These are phyloP conservation scores for Microplitis deprimator DNA, from an alignment of 2,888 invertebrate species.

Conservation along the genomic window DNA sequence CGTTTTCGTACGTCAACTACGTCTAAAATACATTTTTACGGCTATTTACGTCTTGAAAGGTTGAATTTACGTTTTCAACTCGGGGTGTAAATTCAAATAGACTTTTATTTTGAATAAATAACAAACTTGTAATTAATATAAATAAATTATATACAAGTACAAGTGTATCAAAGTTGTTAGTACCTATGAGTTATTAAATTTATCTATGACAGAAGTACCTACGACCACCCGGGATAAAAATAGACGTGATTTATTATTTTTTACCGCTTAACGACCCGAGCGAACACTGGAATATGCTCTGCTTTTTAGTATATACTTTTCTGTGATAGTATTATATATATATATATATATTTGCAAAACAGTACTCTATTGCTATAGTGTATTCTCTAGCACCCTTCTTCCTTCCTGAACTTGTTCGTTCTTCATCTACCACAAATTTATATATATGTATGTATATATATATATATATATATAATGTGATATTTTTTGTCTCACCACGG, in stretches of 20 bases:
- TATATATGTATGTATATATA: neutral
- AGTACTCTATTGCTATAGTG: neutral
- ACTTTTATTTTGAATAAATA: neutral
- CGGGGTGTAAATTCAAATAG: neutral
- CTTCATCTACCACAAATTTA: slow-evolving; percentile 4
- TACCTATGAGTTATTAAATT: slow-evolving; percentile 65
- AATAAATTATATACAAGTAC: neutral
- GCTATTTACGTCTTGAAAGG: too few species aligned
- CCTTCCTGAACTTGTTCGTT: slow-evolving; percentile 30
- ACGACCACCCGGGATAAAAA: slow-evolving; percentile 54
- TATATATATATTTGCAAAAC: neutral
- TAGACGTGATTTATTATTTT: slow-evolving; percentile 63
- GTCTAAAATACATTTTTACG: too few species aligned
- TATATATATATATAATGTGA: neutral
- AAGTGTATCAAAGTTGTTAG: neutral
- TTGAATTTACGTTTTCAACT: too few species aligned
- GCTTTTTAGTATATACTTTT: slow-evolving; percentile 15
- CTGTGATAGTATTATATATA: neutral
- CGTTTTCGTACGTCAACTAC: too few species aligned
- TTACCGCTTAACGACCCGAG: slow-evolving; percentile 66
- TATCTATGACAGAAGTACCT: slow-evolving; percentile 56
- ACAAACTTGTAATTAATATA: neutral
- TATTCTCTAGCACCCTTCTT: slow-evolving; percentile 36
- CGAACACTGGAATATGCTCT: slow-evolving; percentile 60
- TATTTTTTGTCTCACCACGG: slow-evolving; percentile 17